phyloP scores from a whole-genome alignment of 2,888 invertebrate species.

The Glaucopsyche alexis region DNA sequence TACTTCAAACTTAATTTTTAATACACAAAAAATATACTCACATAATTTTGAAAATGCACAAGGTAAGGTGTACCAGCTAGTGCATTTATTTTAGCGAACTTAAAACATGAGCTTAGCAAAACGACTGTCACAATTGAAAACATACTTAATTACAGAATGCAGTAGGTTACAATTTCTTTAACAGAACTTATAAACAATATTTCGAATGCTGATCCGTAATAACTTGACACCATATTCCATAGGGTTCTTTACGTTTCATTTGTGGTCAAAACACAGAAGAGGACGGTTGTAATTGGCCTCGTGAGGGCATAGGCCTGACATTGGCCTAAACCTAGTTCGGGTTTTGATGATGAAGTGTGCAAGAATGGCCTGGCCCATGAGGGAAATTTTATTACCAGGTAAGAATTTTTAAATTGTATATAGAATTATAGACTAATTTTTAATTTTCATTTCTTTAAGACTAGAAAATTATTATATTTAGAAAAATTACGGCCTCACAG shows the following conservation, averaged over 20 bases:
- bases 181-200: not conserved
- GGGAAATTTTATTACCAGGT: not conserved
- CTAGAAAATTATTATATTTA: too few species aligned
- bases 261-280: not conserved
- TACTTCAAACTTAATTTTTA: too few species aligned
- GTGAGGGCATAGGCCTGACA: not conserved
- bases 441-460: too few species aligned
- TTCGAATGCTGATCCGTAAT: not conserved
- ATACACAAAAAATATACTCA: too few species aligned
- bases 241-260: not conserved
- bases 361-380: not conserved
- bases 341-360: not conserved
- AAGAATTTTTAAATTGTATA: not conserved
- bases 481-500: too few species aligned
- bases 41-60: not conserved
- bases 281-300: not conserved
- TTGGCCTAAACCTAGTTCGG: not conserved
- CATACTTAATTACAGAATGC: not conserved
- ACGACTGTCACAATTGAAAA: not conserved
- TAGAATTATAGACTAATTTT: not conserved
- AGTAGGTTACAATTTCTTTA: not conserved
- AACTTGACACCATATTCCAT: not conserved
- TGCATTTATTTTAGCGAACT: not conserved
- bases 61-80: not conserved
- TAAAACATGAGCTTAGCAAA: not conserved